Evolutionary conservation across 2,888 invertebrate species (phyloP).

Genomic region (Parasteatoda lunata): DNA sequence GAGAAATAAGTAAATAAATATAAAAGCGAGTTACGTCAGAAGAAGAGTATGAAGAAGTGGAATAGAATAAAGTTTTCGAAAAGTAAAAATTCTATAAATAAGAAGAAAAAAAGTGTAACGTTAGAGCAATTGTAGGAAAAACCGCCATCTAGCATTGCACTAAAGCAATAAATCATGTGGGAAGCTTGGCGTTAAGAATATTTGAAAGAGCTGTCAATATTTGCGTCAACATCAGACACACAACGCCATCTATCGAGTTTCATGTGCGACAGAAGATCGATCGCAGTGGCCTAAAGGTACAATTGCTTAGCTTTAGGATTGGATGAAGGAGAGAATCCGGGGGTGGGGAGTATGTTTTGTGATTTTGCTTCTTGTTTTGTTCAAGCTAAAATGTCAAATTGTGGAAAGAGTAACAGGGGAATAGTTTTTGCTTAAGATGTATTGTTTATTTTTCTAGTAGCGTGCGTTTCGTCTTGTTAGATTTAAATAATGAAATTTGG

Average conservation of each 20-base stretch:
- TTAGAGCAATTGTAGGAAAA: slow-evolving; percentile 50
- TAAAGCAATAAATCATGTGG: slow-evolving; percentile 59
- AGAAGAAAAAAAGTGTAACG: slow-evolving; percentile 44
- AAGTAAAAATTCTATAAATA: not conserved
- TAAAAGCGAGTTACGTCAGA: not conserved
- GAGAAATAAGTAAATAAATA: not conserved
- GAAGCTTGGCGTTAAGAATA: slow-evolving; percentile 57
- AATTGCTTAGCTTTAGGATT: slow-evolving; percentile 3
- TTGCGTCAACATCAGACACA: slow-evolving; percentile 17
- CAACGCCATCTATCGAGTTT: slow-evolving; percentile 46
- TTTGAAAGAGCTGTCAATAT: slow-evolving; percentile 65
- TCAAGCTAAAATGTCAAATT: slow-evolving; percentile 38
- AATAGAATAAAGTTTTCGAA: not conserved
- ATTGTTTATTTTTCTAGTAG: slow-evolving; percentile 24
- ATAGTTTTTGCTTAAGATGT: slow-evolving; percentile 39
- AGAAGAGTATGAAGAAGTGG: not conserved
- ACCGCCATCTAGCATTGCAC: slow-evolving; percentile 34
- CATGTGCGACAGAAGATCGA: slow-evolving; percentile 20
- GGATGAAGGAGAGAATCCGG: not conserved
- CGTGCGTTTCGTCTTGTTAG: slow-evolving; percentile 25
- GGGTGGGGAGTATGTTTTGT: not conserved
- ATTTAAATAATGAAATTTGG: slow-evolving; percentile 53
- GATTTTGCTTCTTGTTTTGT: slow-evolving; percentile 29
- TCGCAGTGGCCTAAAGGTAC: slow-evolving; percentile 14
- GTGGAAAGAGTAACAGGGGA: slow-evolving; percentile 35